phyloP scores from a whole-genome alignment of 2,113 vertebrate species.

The Phylloscopus whistleri region DNA sequence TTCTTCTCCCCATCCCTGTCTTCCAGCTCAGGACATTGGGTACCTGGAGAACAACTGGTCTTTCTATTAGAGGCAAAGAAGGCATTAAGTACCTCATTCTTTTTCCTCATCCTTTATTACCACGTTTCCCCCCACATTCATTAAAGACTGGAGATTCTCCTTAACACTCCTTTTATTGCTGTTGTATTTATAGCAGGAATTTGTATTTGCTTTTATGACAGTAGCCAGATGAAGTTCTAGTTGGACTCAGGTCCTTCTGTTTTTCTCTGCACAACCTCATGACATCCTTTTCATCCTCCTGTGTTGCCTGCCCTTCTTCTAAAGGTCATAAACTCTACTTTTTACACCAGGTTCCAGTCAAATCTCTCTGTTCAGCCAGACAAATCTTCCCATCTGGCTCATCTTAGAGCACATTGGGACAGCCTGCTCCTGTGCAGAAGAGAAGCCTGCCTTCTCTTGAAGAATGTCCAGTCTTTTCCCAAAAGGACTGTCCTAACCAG shows the following conservation, averaged over 20 bases:
- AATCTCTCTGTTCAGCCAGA: not conserved
- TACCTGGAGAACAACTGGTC: not conserved
- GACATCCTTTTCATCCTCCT: not conserved
- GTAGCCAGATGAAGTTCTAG: not conserved
- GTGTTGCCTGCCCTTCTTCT: not conserved
- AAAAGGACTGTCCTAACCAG: not conserved
- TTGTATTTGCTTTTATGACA: not conserved
- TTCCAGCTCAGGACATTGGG: not conserved
- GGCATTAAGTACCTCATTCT: not conserved
- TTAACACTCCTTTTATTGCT: not conserved
- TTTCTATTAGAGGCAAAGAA: not conserved
- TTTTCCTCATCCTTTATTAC: not conserved
- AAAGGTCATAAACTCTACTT: not conserved
- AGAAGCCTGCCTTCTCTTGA: no score
- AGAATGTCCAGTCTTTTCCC: not conserved
- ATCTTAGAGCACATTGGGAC: no score
- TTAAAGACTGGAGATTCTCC: not conserved
- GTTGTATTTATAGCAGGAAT: not conserved
- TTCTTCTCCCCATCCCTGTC: not conserved
- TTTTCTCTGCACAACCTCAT: not conserved
- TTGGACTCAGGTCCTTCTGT: not conserved
- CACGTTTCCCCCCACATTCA: accelerated
- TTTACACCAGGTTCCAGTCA: not conserved
- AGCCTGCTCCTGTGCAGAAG: not conserved
- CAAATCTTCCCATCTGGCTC: not conserved